Conservation (phyloP, 1,140 invertebrate genomes). For the Contarinia nasturtii region DNA sequence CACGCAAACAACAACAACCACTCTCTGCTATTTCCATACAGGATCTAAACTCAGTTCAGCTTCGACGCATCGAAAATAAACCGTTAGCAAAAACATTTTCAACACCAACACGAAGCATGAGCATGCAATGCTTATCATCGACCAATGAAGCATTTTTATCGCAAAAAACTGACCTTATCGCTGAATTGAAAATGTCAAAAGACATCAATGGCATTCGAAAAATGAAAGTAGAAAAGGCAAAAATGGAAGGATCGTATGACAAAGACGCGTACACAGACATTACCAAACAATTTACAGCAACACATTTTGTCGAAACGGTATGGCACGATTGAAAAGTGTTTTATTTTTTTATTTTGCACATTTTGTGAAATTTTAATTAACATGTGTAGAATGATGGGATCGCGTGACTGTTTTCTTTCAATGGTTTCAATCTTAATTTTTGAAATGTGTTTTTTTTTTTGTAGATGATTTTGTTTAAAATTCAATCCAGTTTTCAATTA, state of each 20-base stretch:
- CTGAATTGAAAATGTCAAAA: constrained; percentile 74
- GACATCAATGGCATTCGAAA: constrained; percentile 80
- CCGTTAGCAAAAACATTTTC: constrained; percentile 59
- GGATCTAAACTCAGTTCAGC: constrained; percentile 50
- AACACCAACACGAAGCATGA: constrained; percentile 50
- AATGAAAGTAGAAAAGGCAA: constrained; percentile 68
- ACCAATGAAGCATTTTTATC: constrained; percentile 48
- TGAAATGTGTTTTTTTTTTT: too few relatives aligned
- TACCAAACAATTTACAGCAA: constrained; percentile 61
- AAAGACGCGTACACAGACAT: constrained; percentile 67
- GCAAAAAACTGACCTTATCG: constrained; percentile 71
- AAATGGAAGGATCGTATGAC: constrained; percentile 57
- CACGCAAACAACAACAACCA: constrained; percentile 39
- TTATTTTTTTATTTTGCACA: too few relatives aligned
- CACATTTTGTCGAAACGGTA: constrained; percentile 77
- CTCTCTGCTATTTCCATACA: constrained; percentile 68
- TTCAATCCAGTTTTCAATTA: constrained; percentile 18
- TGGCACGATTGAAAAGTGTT: constrained; percentile 6
- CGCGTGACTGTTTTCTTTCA: too few relatives aligned
- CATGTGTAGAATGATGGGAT: too few relatives aligned
- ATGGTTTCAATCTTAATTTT: too few relatives aligned
- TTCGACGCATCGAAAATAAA: constrained; percentile 48
- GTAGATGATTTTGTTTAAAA: background rate
- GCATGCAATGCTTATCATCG: constrained; percentile 41
- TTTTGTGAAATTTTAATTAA: too few relatives aligned